Evolutionary conservation across 2,888 invertebrate species (phyloP).

Genomic region (Caenorhabditis panamensis): DNA sequence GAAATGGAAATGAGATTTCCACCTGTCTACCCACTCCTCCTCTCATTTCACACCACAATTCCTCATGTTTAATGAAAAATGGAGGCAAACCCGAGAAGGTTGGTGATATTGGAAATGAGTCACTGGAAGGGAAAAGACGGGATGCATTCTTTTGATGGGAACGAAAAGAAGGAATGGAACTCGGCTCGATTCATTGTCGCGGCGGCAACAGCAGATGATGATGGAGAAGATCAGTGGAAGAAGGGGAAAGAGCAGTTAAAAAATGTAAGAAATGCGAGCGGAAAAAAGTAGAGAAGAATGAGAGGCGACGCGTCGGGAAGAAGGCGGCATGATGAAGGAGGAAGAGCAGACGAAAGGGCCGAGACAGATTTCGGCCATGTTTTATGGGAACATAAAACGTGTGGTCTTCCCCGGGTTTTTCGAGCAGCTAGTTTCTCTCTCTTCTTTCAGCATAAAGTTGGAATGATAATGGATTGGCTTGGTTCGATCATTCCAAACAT

Average conservation of each 20-base stretch:
- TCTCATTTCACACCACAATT: not conserved
- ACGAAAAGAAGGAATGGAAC: not conserved
- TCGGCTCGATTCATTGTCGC: not conserved
- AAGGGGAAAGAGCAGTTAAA: slow-evolving; percentile 1
- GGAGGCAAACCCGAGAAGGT: not conserved
- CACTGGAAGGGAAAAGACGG: not conserved
- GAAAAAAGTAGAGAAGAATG: slow-evolving; percentile 18
- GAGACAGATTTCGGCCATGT: slow-evolving; percentile 43
- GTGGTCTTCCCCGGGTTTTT: slow-evolving; percentile 35
- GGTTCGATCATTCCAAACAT: not conserved
- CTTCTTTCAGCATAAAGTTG: not conserved
- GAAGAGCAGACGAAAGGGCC: slow-evolving; percentile 14
- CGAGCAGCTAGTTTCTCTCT: slow-evolving; percentile 3
- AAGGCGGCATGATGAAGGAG: slow-evolving; percentile 22
- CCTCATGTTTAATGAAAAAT: slow-evolving; percentile 3
- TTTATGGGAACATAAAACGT: slow-evolving; percentile 58
- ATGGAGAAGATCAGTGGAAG: slow-evolving; percentile 1
- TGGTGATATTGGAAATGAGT: not conserved
- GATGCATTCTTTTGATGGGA: no score
- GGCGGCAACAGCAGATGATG: slow-evolving; percentile 11
- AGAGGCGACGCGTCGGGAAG: not conserved
- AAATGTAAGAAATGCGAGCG: slow-evolving; percentile 28
- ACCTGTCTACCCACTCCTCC: slow-evolving; percentile 1
- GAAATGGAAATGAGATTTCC: slow-evolving; percentile 3
- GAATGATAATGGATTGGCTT: slow-evolving; percentile 4